Percentiles rank a stretch among this genome's conserved stretches.
phyloP scores from a whole-genome alignment of 1,140 invertebrate genomes.

The Neelides sp. region DNA sequence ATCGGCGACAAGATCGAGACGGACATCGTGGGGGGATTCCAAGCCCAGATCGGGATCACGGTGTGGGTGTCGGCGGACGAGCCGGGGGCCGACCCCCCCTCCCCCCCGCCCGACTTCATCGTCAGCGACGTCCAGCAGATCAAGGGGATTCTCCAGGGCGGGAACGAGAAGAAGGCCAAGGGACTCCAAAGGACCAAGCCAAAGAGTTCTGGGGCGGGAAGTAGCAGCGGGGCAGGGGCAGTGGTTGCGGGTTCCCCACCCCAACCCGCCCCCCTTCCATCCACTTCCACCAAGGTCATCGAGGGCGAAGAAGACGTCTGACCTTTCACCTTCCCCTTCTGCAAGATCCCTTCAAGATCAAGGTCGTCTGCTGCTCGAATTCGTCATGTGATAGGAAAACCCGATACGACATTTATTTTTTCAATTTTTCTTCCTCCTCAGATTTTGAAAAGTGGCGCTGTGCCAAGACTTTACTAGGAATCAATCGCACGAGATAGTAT shows the following conservation, averaged over 20 bases:
- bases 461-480: too few relatives aligned
- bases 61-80: conserved; percentile 54
- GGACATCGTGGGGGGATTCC: conserved; percentile 64
- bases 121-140: conserved; percentile 26
- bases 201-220: neutral
- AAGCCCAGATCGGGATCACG: conserved; percentile 58
- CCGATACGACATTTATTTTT: too few relatives aligned
- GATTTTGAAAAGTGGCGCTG: too few relatives aligned
- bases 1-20: conserved; percentile 74
- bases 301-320: neutral
- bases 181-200: conserved; percentile 12
- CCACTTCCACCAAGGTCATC: conserved; percentile 5
- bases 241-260: conserved; percentile 1
- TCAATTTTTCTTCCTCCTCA: too few relatives aligned
- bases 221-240: neutral
- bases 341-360: too few relatives aligned
- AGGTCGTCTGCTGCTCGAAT: too few relatives aligned
- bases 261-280: neutral
- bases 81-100: conserved; percentile 13
- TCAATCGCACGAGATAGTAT: too few relatives aligned
- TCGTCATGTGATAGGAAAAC: too few relatives aligned
- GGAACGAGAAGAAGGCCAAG: conserved; percentile 18
- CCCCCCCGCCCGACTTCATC: conserved; percentile 32
- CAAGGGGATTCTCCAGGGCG: conserved; percentile 23
- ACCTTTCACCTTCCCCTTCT: neutral